A percentile compares a stretch with the other conserved stretches of the same genome.
These are phyloP conservation scores for Frankliniella fusca DNA, from an alignment of 2,888 invertebrate species.

Conservation along the genomic window DNA sequence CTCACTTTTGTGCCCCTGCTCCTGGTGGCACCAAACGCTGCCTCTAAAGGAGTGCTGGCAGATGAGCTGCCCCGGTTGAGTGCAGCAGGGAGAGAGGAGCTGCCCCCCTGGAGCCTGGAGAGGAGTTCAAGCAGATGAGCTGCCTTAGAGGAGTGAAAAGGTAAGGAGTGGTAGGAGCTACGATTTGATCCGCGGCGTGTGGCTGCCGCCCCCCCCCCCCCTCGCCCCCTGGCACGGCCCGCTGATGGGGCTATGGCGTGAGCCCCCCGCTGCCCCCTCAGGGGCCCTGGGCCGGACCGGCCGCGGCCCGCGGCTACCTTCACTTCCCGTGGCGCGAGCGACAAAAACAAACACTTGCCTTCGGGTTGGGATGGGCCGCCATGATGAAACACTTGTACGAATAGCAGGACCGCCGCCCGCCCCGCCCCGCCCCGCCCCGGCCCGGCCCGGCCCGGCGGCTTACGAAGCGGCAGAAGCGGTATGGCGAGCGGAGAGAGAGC, in stretches of 20 bases:
- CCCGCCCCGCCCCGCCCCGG: neutral
- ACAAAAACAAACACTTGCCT: neutral
- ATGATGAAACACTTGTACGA: neutral
- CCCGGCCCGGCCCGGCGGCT: neutral
- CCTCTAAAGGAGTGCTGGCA: too few species aligned
- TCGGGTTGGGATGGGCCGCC: neutral
- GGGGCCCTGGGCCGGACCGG: too few species aligned
- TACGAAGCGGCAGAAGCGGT: neutral
- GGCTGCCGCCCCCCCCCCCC: too few species aligned
- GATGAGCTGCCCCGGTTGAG: too few species aligned
- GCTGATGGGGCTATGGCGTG: conserved; percentile 1
- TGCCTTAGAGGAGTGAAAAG: neutral
- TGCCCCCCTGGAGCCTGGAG: too few species aligned
- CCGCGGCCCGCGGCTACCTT: neutral
- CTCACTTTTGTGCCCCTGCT: too few species aligned
- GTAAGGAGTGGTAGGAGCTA: neutral
- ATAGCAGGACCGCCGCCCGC: neutral
- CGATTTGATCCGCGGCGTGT: conserved; percentile 3
- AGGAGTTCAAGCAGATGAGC: too few species aligned
- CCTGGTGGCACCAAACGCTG: too few species aligned
- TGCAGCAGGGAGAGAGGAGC: too few species aligned
- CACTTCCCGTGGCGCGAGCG: neutral
- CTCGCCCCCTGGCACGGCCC: conserved; percentile 9
- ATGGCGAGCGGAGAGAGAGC: neutral
- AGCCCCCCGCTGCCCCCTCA: neutral